phyloP scores from a whole-genome alignment of 2,797 vertebrate species.

The Buceros bicornis region DNA sequence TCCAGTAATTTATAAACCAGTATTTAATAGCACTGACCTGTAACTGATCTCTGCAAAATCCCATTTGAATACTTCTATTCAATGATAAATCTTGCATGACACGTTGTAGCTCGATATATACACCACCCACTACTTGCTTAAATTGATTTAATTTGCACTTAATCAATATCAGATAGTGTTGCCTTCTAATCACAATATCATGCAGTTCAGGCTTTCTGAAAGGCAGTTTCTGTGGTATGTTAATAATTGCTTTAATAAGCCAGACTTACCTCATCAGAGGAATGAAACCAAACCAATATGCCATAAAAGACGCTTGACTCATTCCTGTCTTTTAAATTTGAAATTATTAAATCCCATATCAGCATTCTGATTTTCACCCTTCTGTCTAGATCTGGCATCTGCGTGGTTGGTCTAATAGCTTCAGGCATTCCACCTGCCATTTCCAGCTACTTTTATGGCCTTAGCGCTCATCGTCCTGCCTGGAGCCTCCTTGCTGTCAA shows the following conservation, averaged over 20 bases:
- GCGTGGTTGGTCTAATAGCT: neutral
- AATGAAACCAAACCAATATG: neutral
- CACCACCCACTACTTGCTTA: neutral
- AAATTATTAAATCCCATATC: neutral
- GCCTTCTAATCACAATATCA: neutral
- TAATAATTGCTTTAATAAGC: neutral
- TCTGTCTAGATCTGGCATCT: neutral
- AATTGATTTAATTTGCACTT: constrained; percentile 35
- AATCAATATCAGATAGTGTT: neutral
- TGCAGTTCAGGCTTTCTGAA: neutral
- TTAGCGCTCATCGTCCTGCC: neutral
- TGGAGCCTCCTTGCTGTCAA: neutral
- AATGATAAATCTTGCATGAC: neutral
- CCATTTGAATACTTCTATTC: neutral
- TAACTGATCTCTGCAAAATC: neutral
- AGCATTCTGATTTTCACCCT: neutral
- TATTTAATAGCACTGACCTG: neutral
- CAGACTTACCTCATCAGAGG: neutral
- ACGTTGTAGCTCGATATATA: neutral
- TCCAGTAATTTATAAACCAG: neutral
- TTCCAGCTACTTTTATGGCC: neutral
- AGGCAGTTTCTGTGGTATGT: neutral
- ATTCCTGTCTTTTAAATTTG: neutral
- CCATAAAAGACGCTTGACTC: neutral
- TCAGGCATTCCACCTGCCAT: neutral